A percentile compares a stretch with the other conserved stretches of the same genome.
Evolutionary conservation across 2,888 invertebrate genomes (phyloP).

Genomic region (Slavum lentiscoides): DNA sequence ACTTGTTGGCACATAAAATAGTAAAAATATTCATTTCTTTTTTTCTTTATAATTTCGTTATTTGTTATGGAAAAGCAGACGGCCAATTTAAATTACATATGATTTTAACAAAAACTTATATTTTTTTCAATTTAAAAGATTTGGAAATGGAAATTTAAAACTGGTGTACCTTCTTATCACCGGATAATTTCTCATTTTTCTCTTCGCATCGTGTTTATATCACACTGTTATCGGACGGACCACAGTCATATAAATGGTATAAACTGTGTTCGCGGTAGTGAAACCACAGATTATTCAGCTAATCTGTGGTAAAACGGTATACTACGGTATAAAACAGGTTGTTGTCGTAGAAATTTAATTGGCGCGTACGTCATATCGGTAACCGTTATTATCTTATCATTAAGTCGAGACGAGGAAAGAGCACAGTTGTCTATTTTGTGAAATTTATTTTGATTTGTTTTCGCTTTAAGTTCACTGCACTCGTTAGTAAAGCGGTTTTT

Average conservation of each 20-base stretch:
- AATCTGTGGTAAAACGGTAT: too few species aligned
- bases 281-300: too few species aligned
- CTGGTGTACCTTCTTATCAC: background rate
- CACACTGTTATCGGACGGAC: background rate
- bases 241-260: background rate
- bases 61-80: background rate
- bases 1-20: constrained; percentile 9
- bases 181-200: constrained; percentile 4
- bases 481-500: background rate
- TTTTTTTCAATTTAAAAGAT: background rate
- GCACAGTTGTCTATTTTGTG: background rate
- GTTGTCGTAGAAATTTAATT: too few species aligned
- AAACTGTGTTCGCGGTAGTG: too few species aligned
- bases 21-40: constrained; percentile 36
- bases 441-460: background rate
- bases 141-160: background rate
- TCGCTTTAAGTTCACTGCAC: background rate
- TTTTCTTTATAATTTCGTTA: background rate
- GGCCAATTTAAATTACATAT: background rate
- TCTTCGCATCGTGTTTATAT: background rate
- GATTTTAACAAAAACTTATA: background rate
- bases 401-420: background rate
- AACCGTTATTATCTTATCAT: constrained; percentile 27
- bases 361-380: background rate
- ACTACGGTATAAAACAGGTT: too few species aligned